These are phyloP conservation scores for Frankliniella fusca DNA, from an alignment of 2,888 invertebrate species.

Conservation along the genomic window DNA sequence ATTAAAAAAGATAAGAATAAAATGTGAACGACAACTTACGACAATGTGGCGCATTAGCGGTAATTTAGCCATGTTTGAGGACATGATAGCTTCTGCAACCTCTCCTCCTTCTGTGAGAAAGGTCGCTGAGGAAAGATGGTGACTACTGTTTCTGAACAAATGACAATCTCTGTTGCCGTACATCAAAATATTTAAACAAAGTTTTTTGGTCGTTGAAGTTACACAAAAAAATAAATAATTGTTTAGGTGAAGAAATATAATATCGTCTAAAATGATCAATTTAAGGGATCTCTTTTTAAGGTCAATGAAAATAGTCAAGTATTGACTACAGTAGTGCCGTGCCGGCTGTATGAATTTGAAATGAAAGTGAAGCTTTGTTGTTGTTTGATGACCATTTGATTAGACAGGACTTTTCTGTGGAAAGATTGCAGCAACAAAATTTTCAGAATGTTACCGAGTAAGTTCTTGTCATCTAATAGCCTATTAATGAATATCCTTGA, in stretches of 20 bases:
- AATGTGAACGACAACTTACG: background rate
- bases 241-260: too few relatives aligned
- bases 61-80: constrained; percentile 5
- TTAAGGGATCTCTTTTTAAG: too few relatives aligned
- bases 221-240: too few relatives aligned
- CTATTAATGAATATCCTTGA: background rate
- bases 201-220: too few relatives aligned
- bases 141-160: background rate
- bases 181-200: too few relatives aligned
- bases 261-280: too few relatives aligned
- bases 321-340: too few relatives aligned
- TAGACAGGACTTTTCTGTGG: constrained; percentile 39
- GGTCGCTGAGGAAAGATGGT: constrained; percentile 7
- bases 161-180: background rate
- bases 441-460: background rate
- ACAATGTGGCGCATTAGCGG: constrained; percentile 3
- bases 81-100: background rate
- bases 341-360: too few relatives aligned
- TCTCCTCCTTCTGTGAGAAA: constrained; percentile 5
- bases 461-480: too few relatives aligned
- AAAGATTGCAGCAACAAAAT: background rate
- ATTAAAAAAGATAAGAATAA: background rate
- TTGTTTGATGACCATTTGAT: constrained; percentile 50
- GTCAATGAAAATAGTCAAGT: too few relatives aligned
- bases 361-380: constrained; percentile 38